Evolutionary conservation across 2,113 vertebrate genomes (phyloP), one percentile per base, ranked within the genome.

Genomic region (Erythrolamprus reginae): DNA sequence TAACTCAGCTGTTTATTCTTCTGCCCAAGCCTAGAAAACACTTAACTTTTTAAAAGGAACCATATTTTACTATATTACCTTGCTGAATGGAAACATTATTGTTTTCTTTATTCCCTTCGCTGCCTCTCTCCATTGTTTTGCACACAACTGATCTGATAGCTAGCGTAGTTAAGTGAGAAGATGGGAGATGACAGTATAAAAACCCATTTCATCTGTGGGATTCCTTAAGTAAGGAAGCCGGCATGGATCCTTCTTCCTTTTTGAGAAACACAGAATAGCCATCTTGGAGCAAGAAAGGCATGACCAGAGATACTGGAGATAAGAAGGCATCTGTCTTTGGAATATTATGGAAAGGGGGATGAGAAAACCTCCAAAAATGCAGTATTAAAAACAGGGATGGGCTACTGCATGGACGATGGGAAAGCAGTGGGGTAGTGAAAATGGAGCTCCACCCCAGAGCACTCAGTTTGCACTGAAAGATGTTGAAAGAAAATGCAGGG

Each of bases 31-130:
- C 56, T 82, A 83, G 86, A 92, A 96, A 95, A 92, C 23, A 89
- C 92, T 58, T 90, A 90, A 94, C 90, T 93, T 83, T 95, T 86
- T 38, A 12, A 52, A 87, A 92, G 42, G 89, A 55, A 93, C 19
- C 4, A n/a, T 28, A 90, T 88, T 91, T 87, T 92, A 92, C 24
- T 51, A 4, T 12, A 1, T 85, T 28, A 17, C 42, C 33, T 52
- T 61, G 83, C 58, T 93, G 56, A 56, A 47, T 23, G 92, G 91
- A 51, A 91, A 83, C 28, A 88, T 0, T 0, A 33, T 26, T 42
- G 10, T 82, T 95, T 93, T 90, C 55, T 84, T 88, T 89, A 56
- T 90, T 91, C 90, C 3, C 2, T 87, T 86, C 53, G 82, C 0
- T 86, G 92, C 89, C 92, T 15, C 86, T 86, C 89, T 88, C 65